Base-by-base conservation (phyloP, 2,888 invertebrate species). In the Chrysomela aeneicollis region DNA sequence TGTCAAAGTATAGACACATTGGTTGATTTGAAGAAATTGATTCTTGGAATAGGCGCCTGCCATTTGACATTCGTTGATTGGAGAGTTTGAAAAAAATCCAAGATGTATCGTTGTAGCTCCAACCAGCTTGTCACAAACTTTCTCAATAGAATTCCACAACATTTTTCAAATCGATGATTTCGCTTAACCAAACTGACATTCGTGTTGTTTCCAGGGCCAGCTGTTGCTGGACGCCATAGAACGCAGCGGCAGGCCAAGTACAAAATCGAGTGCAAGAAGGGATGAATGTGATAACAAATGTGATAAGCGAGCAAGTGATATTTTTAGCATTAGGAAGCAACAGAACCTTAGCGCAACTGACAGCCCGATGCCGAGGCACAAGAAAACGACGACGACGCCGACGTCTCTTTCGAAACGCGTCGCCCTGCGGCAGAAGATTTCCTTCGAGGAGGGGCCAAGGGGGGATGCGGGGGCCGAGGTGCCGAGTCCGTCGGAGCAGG, bases 401-500 rank as follows among this genome's bases (percentile, higher is more conserved):
- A n/a, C n/a, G n/a, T 26, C 26, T 26, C 46, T 67, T 22, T 51
- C 67, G 21, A 65, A 68, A 68, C 66, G 72, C 68, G 51, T 72
- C 49, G 76, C 74, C 60, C 77, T 75, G 26, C 74, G 75, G 58
- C 78, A 81, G 64, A 81, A 77, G 59, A 73, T 82, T 53, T 76
- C 73, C 19, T 82, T 83, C 68, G 78, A 78, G 9, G 77, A 79
- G 12, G 73, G 72, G 12, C 15, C 61, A 50, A 35, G 69, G 9
- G 30, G 8, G 3, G 61, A n/a, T 46, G 42, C 9, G n/a, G 12
- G 15, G 49, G 61, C 65, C 30, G 84, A 84, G 70, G 87, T 92
- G 64, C 92, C 93, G 6, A 89, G 90, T 0, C 87, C 88, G 0
- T 85, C 87, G 30, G 92, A 92, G 71, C 89, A 91, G 82, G 90